Base-by-base conservation (phyloP, 1,140 invertebrate species). In the Pogonomyrmex barbatus region DNA sequence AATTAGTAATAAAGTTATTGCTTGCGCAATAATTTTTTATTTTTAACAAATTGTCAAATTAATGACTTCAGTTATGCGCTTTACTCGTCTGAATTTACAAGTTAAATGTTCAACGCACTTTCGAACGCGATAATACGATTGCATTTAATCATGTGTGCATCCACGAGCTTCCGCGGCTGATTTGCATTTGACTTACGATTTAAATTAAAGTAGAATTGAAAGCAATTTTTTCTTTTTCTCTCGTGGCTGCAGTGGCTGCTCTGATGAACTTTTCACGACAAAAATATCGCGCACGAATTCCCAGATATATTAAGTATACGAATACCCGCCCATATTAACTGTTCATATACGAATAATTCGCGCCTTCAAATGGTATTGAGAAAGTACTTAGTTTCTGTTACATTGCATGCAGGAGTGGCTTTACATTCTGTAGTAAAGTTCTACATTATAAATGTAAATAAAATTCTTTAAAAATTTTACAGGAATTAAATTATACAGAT, bases 111-210 rank as follows among this genome's bases (percentile, higher is more conserved):
- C 12, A 12, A 60, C 12, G 36, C n/a, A 75, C 33, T 73, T 83
- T 12, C 54, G 54, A 33, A n/a, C 8, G 33, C 39, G 54, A 83
- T 75, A 75, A 73, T 83, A 30, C 78, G 24, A 60, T 71, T 82
- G 78, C 54, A 60, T 60, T 56, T 54, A 45, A 68, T 4, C 63
- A 36, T 47, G 60, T 12, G 24, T 4, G 36, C 36, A 30, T n/a
- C 42, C 47, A 10, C 52, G 52, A 71, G 54, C 42, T 71, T 71
- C 50, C 6, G 42, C 45, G 30, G 33, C n/a, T 83, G 17, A 83
- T 83, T 83, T 75, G 68, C 54, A 83, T 83, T 83, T 73, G 42
- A 62, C 47, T 75, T 47, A 17, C 54, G 45, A 60, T 83, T 83
- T 63, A 60, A 83, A 62, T 60, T 68, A 73, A 56, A 39, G 42